Base-by-base conservation (phyloP, 2,797 vertebrate species). In the Notolabrus celidotus region DNA sequence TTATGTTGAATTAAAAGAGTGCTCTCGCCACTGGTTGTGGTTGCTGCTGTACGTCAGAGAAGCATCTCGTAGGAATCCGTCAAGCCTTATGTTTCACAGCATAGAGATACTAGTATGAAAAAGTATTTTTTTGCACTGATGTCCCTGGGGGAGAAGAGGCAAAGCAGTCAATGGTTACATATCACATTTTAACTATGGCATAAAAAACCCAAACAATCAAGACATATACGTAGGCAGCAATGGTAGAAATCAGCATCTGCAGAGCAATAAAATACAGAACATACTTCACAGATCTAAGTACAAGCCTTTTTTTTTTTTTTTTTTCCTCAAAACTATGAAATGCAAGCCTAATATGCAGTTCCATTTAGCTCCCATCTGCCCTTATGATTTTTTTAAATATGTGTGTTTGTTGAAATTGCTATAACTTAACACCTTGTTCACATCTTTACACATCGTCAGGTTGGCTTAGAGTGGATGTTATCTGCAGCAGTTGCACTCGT, bases 231-330 rank as follows among this genome's bases (percentile, higher is more conserved):
- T 85, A 93, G 92, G 93, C 93, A 94, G 90, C 93, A 85, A 89
- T 90, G 92, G 92, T 91, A 79, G 82, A 91, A 91, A 86, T 90
- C 85, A 89, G 91, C 88, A 89, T 89, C 87, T 84, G 90, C 85
- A 82, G 88, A 90, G 84, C 88, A 86, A 86, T 79, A 83, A 85
- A 83, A 85, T 89, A 90, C 89, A 88, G 71, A 78, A 91, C 86
- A 82, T 3, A 87, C 80, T 80, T 86, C 74, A 91, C 86, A n/a
- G 34, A 64, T 72, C 57, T 73, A 88, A 84, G 52, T 71, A 90
- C 85, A 91, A 93, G 89, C 84, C 79, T 89, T 83, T 65, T 70
- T 70, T 69, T 77, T 69, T 70, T 69, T 77, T 74, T 69, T 77
- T 69, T 70, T 69, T 77, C 74, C 74, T 83, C 64, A 67, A 79